Evolutionary conservation across 2,888 invertebrate species (phyloP).

Genomic region (Chrysolina haemoptera): DNA sequence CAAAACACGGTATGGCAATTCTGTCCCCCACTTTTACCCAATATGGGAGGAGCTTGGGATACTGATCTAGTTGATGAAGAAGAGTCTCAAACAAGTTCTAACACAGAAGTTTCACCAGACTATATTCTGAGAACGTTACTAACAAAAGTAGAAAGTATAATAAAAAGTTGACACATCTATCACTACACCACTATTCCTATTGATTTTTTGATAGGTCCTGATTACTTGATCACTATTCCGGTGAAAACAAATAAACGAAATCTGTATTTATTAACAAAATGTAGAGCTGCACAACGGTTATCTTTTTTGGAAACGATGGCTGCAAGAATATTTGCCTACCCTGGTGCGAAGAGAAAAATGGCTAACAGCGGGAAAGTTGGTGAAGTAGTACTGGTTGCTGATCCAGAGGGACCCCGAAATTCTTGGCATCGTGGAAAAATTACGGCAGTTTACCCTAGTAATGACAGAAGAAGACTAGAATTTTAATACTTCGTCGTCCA

Average conservation of each 20-base stretch:
- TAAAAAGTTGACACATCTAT: neutral
- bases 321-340: neutral
- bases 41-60: neutral
- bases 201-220: neutral
- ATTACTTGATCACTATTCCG: neutral
- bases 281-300: neutral
- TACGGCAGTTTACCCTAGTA: neutral
- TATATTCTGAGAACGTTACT: constrained; percentile 1
- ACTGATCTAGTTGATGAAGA: neutral
- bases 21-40: neutral
- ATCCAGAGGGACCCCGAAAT: neutral
- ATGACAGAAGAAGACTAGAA: no score
- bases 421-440: neutral
- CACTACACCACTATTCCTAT: neutral
- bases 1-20: neutral
- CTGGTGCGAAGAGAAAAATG: neutral
- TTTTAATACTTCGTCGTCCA: no score
- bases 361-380: neutral
- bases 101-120: neutral
- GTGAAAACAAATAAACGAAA: neutral
- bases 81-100: neutral
- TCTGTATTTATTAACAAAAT: neutral
- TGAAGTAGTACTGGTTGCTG: neutral
- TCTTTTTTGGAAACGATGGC: neutral
- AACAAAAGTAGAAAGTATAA: neutral